Conservation (phyloP, 1,140 invertebrate genomes). For the Sminthurides bifidus region DNA sequence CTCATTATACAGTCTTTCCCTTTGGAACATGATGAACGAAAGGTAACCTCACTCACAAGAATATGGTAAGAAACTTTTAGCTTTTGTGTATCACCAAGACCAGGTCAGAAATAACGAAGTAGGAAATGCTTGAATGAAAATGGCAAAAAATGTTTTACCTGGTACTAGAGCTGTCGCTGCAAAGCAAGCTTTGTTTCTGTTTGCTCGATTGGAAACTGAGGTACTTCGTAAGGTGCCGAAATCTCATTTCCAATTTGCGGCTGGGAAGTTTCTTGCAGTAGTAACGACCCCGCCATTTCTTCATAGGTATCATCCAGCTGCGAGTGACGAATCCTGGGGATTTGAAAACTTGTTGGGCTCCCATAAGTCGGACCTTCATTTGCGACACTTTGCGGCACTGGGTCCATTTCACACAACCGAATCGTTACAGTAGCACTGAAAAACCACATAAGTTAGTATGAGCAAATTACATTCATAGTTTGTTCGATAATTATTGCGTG, state of each 20-base stretch:
- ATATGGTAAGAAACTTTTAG: too few species aligned
- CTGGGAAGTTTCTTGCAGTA: conserved; percentile 37
- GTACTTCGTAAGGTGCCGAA: conserved; percentile 86
- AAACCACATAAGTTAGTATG: too few species aligned
- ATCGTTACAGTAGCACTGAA: too few species aligned
- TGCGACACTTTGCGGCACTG: too few species aligned
- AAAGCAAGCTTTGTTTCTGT: conserved; percentile 85
- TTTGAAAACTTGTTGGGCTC: conserved; percentile 30
- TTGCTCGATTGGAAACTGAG: conserved; percentile 93
- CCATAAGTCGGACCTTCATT: conserved; percentile 32
- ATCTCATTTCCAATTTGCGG: conserved; percentile 63
- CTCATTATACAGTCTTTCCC: too few species aligned
- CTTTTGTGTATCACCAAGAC: too few species aligned
- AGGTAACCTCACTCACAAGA: too few species aligned
- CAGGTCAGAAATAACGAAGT: too few species aligned
- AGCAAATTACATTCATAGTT: neutral
- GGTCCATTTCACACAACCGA: too few species aligned
- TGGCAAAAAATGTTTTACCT: conserved; percentile 55
- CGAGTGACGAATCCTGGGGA: conserved; percentile 30
- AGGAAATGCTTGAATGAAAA: too few species aligned
- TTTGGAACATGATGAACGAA: too few species aligned
- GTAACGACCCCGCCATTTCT: conserved; percentile 39
- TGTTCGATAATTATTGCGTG: conserved; percentile 14
- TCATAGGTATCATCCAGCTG: conserved; percentile 35
- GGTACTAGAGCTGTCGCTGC: conserved; percentile 75